phyloP scores from a whole-genome alignment of 2,113 vertebrate species.

The Zootoca vivipara region DNA sequence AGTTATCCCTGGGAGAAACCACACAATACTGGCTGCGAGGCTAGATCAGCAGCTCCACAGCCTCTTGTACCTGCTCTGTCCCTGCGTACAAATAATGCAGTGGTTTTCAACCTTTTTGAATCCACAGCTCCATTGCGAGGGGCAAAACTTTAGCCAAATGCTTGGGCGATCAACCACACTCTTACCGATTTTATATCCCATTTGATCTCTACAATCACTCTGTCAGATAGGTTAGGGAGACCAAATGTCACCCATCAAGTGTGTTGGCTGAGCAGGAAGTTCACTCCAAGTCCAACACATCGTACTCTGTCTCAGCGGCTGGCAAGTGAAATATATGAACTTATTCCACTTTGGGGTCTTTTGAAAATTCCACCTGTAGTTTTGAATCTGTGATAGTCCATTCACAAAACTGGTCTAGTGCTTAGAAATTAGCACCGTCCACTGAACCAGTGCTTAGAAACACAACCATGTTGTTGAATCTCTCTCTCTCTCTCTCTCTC shows the following conservation, averaged over 20 bases:
- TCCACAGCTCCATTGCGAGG: too few species aligned
- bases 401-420: neutral
- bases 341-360: neutral
- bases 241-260: neutral
- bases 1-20: neutral
- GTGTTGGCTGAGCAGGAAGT: neutral
- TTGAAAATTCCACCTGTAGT: neutral
- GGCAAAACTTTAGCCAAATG: too few species aligned
- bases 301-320: neutral
- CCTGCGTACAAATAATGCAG: too few species aligned
- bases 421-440: slow-evolving; percentile 2
- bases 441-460: slow-evolving; percentile 45
- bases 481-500: slow-evolving; percentile 33
- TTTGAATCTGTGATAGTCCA: neutral
- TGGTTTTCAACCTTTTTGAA: too few species aligned
- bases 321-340: neutral
- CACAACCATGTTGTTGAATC: slow-evolving; percentile 19
- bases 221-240: neutral
- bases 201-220: neutral
- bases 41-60: too few species aligned
- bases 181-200: neutral
- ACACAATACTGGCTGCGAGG: too few species aligned
- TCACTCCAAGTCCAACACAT: neutral
- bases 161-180: too few species aligned
- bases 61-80: too few species aligned